Percentiles rank a stretch among this genome's conserved stretches.
These are phyloP conservation scores for chimpanzee (Pan troglodytes) DNA, from an alignment of 2,113 vertebrate species.

Conservation along the genomic window DNA sequence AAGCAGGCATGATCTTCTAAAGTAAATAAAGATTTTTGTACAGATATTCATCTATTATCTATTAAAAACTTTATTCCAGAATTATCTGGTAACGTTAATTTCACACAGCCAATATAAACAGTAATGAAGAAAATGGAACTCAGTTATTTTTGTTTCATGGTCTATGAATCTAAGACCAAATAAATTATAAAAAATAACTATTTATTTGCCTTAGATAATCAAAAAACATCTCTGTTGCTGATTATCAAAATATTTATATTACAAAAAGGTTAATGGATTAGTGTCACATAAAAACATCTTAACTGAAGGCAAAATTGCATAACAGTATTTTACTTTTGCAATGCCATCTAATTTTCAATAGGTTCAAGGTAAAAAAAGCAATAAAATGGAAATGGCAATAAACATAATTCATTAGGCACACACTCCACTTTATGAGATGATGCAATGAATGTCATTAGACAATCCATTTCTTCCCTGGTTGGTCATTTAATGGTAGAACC, in stretches of 20 bases:
- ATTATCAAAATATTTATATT: not conserved
- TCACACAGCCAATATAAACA: not conserved
- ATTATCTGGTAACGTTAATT: not conserved
- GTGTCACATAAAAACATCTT: not conserved
- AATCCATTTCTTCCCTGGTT: not conserved
- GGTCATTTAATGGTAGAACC: not conserved
- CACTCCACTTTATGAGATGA: not conserved
- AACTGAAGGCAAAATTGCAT: not conserved
- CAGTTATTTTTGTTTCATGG: not conserved
- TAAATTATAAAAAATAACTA: not conserved
- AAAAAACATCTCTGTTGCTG: not conserved
- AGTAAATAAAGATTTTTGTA: not conserved
- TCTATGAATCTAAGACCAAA: not conserved
- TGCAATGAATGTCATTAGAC: not conserved
- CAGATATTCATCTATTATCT: constrained; percentile 25
- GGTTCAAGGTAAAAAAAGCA: not conserved
- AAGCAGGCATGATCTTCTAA: not conserved
- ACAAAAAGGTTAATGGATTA: not conserved
- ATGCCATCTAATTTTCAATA: not conserved
- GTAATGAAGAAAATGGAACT: not conserved
- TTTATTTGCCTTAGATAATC: not conserved
- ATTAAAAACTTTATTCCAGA: not conserved
- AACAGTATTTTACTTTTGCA: not conserved
- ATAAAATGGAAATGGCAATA: not conserved
- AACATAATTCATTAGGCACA: not conserved